phyloP scores from a whole-genome alignment of 2,113 vertebrate species.

The Phrynosoma blainvillii region DNA sequence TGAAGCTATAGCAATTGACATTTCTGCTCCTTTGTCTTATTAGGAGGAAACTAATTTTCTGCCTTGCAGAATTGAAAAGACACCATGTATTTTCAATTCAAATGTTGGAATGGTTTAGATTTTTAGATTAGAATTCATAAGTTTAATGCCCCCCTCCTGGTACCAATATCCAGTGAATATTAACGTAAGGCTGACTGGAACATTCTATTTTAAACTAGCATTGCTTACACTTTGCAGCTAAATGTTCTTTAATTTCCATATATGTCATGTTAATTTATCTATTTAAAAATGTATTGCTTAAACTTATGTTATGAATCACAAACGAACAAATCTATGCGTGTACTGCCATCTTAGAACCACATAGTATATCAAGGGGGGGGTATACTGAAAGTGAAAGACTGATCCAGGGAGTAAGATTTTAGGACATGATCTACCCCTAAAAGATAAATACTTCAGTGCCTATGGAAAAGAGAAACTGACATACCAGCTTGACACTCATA shows the following conservation, averaged over 20 bases:
- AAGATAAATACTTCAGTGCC: background rate
- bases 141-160: background rate
- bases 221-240: background rate
- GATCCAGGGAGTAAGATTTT: background rate
- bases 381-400: background rate
- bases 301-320: background rate
- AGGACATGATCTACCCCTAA: background rate
- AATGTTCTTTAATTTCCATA: background rate
- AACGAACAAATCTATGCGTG: background rate
- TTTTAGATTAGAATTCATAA: background rate
- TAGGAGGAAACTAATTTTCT: conserved; percentile 13
- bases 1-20: conserved; percentile 11
- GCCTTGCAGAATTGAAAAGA: background rate
- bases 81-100: background rate
- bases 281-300: background rate
- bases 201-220: background rate
- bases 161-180: background rate
- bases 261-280: background rate
- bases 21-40: conserved; percentile 21
- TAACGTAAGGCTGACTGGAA: background rate
- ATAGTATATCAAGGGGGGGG: background rate
- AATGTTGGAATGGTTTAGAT: background rate
- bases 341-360: background rate
- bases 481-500: no score
- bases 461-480: no score